Conservation (phyloP, 2,888 invertebrate genomes). For the Dysmachus trigonus region DNA sequence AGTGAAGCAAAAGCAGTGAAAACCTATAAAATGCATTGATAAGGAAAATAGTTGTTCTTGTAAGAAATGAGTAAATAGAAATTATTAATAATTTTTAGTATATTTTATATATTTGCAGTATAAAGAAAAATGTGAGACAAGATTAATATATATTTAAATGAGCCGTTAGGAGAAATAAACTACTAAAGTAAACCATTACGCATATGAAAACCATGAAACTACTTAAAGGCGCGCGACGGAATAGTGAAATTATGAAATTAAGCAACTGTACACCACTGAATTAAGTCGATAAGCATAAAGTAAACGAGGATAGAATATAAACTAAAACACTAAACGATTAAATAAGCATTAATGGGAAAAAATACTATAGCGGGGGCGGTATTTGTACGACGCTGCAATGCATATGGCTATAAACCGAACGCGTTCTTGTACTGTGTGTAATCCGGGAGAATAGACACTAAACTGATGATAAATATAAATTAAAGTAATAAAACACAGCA, state of each 20-base stretch:
- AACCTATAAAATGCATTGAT: constrained; percentile 20
- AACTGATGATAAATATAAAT: background rate
- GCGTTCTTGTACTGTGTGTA: background rate
- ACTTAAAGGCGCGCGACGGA: background rate
- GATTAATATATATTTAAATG: background rate
- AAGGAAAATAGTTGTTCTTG: constrained; percentile 18
- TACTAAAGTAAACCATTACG: constrained; percentile 12
- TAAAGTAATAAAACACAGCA: background rate
- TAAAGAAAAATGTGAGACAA: constrained; percentile 27
- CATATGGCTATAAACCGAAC: background rate
- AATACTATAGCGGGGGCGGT: background rate
- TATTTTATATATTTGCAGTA: constrained; percentile 38
- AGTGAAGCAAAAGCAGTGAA: background rate
- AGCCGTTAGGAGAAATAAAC: constrained; percentile 14
- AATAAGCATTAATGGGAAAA: background rate
- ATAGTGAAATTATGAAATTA: constrained; percentile 21
- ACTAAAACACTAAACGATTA: background rate
- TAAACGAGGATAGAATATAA: background rate
- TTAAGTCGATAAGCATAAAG: background rate
- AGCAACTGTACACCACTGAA: constrained; percentile 20
- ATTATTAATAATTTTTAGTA: constrained; percentile 41
- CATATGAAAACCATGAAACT: background rate
- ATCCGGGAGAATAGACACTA: background rate
- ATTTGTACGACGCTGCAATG: background rate
- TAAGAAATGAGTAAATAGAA: constrained; percentile 31